Conservation (phyloP, 37 sponge, comb jelly and placozoan species). For the Beroe ovata region DNA sequence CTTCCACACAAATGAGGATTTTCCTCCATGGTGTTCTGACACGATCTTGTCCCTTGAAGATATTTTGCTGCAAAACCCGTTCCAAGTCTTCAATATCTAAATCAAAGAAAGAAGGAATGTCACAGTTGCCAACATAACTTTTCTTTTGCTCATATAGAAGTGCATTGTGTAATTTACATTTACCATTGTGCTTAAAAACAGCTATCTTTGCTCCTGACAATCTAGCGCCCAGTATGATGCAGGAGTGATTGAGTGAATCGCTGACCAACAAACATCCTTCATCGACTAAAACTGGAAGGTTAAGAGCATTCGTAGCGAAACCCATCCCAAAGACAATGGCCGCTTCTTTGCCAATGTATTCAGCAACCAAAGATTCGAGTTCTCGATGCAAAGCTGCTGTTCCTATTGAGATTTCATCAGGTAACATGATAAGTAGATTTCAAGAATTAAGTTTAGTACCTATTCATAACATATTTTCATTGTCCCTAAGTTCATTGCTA, state of each 20-base stretch:
- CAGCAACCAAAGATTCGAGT: conserved; percentile 81
- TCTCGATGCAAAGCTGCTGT: conserved; percentile 74
- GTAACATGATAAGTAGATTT: background rate
- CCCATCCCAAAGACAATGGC: conserved; percentile 99
- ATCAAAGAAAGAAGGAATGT: background rate
- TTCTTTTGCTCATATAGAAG: no score
- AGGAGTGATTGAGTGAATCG: conserved; percentile 94
- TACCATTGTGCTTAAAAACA: conserved; percentile 93
- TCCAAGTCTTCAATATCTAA: conserved; percentile 84
- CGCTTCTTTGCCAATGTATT: conserved; percentile 88
- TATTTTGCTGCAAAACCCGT: conserved; percentile 74
- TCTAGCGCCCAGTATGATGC: conserved; percentile 84
- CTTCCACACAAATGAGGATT: conserved; percentile 95
- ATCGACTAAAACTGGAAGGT: conserved; percentile 83
- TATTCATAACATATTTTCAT: background rate
- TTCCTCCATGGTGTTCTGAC: conserved; percentile 94
- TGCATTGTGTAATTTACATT: no score
- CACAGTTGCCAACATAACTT: no score
- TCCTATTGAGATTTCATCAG: conserved; percentile 77
- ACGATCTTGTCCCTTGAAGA: conserved; percentile 85
- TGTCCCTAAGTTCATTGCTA: no score
- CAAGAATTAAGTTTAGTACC: background rate
- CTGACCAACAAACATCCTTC: conserved; percentile 95
- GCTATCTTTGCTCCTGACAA: conserved; percentile 85
- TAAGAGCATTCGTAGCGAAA: conserved; percentile 94